phyloP scores from a whole-genome alignment of 2,797 vertebrate genomes.

The Xenops minutus region DNA sequence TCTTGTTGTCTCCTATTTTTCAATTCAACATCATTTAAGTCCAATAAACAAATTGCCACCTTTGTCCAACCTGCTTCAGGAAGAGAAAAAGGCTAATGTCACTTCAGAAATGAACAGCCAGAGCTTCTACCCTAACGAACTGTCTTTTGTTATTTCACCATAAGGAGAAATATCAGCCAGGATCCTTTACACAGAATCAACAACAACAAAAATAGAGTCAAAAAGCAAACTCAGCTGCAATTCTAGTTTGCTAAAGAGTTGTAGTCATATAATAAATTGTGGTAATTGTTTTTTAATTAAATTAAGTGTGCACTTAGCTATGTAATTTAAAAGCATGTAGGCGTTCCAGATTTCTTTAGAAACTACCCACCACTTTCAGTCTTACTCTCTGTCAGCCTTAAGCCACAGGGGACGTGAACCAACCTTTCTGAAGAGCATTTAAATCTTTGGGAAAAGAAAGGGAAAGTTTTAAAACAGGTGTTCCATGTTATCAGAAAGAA shows the following conservation, averaged over 20 bases:
- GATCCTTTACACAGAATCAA: not conserved
- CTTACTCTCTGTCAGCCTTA: not conserved
- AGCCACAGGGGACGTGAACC: not conserved
- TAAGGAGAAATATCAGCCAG: not conserved
- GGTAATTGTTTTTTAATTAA: slow-evolving; percentile 39
- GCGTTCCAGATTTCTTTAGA: not conserved
- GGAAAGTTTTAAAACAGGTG: not conserved
- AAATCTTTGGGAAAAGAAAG: not conserved
- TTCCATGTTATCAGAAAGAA: not conserved
- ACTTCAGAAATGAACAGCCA: not conserved
- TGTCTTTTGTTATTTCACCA: not conserved
- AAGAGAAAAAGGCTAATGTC: not conserved
- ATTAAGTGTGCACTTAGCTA: not conserved
- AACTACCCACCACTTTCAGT: not conserved
- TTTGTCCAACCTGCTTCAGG: not conserved
- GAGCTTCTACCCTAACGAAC: not conserved
- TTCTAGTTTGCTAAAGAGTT: not conserved
- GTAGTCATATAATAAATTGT: not conserved
- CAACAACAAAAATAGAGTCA: not conserved
- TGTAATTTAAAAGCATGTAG: not conserved
- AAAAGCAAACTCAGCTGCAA: not conserved
- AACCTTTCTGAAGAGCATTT: not conserved
- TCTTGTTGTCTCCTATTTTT: not conserved
- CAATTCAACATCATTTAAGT: not conserved
- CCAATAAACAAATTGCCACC: not conserved